A percentile compares a stretch with the other conserved stretches of the same genome.
phyloP scores from a whole-genome alignment of 2,888 invertebrate genomes.

The Pocota personata region DNA sequence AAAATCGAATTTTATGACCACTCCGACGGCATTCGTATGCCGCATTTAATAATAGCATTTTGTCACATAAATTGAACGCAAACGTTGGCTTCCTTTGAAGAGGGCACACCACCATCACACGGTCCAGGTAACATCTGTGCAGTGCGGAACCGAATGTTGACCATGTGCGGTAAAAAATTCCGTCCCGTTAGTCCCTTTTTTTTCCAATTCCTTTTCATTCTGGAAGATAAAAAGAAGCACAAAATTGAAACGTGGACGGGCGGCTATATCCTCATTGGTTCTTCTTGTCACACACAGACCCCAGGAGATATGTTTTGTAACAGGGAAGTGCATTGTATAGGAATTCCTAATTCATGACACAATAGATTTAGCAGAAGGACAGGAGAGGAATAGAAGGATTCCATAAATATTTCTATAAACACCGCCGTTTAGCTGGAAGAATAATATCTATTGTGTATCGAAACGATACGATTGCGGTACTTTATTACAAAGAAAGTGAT shows the following conservation, averaged over 20 bases:
- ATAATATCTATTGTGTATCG: slow-evolving; percentile 55
- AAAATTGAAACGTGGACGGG: slow-evolving; percentile 35
- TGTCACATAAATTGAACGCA: slow-evolving; percentile 71
- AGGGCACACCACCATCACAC: slow-evolving; percentile 3
- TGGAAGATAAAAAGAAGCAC: slow-evolving; percentile 13
- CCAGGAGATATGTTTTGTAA: slow-evolving; percentile 54
- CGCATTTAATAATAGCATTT: slow-evolving; percentile 67
- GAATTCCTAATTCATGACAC: slow-evolving; percentile 72
- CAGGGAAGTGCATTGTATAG: slow-evolving; percentile 68
- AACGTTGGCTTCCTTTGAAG: slow-evolving; percentile 56
- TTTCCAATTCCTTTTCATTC: slow-evolving; percentile 43
- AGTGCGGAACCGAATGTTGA: slow-evolving; percentile 50
- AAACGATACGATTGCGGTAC: slow-evolving; percentile 47
- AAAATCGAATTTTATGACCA: slow-evolving; percentile 69
- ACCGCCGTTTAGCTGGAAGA: slow-evolving; percentile 50
- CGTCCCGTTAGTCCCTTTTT: slow-evolving; percentile 72
- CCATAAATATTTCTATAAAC: slow-evolving; percentile 66
- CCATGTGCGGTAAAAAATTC: slow-evolving; percentile 58
- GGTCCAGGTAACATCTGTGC: slow-evolving; percentile 58
- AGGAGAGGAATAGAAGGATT: slow-evolving; percentile 55
- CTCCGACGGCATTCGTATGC: slow-evolving; percentile 42
- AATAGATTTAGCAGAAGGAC: slow-evolving; percentile 40
- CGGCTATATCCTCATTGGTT: slow-evolving; percentile 12
- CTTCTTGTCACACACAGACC: slow-evolving; percentile 21
- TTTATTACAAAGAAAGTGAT: slow-evolving; percentile 61